Evolutionary conservation across 2,888 invertebrate species (phyloP), one percentile per base, ranked within the genome.

Genomic region (Entomobrya proxima): DNA sequence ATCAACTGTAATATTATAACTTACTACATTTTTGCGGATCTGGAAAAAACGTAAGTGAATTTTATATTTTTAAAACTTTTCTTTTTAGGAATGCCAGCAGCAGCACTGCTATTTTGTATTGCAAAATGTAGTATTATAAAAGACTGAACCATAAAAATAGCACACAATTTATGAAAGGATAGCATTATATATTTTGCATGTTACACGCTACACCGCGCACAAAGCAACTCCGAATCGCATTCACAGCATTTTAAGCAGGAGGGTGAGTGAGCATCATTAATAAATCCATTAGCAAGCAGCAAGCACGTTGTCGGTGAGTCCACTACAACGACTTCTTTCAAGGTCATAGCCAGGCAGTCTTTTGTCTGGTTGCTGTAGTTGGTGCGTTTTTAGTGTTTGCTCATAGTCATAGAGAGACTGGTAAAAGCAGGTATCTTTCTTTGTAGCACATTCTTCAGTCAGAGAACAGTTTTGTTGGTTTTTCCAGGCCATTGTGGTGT

Each of bases 271-370:
- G 27, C 50, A 75, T 75, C 32, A 75, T 52, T 75, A 52, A 75
- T 75, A 75, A 47, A 50, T 75, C 74, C 50, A 75, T 52, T 50
- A 75, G 52, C 18, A n/a, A 30, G 32, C 52, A 75, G 50, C 74
- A 75, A 75, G 13, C 74, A 75, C 74, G 74, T 75, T 75, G 74
- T 75, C 74, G 21, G 74, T 75, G 50, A 75, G 52, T 52, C 32
- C 32, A 69, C 74, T 11, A 30, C 74, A 75, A 75, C 35, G 74
- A 75, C 74, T 75, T 75, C 52, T 75, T 75, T 75, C 74, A 75
- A 75, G 74, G 74, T 75, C 74, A 75, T 32, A 74, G 32, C 21
- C 74, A 74, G 47, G 50, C 69, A 72, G 47, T 47, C 50, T 18
- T 30, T 75, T 52, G 74, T 75, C 74, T 52, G 52, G 50, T 7